A percentile compares a stretch with the other conserved stretches of the same genome.
Conservation (phyloP, 64 coral and sea anemone species). For the Dendronephthya gigantea region DNA sequence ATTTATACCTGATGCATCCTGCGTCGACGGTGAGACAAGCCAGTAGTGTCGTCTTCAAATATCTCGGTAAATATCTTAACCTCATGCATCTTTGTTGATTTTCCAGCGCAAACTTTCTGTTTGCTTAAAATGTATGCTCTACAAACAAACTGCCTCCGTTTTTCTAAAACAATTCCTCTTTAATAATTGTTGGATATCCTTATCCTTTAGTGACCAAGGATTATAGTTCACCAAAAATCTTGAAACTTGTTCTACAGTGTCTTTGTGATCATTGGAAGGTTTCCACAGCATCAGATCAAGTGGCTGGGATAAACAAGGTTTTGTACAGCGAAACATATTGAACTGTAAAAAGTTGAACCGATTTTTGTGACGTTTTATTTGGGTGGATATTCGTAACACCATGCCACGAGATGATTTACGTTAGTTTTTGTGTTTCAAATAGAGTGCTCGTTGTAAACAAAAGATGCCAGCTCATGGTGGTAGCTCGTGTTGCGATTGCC, state of each 20-base stretch:
- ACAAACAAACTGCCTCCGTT: background rate
- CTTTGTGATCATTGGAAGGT: conserved; percentile 71
- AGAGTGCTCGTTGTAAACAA: background rate
- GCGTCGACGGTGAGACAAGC: conserved; percentile 90
- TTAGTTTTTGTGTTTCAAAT: background rate
- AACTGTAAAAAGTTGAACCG: no score
- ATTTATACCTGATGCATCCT: conserved; percentile 94
- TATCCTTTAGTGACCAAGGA: conserved; percentile 76
- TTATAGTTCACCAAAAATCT: conserved; percentile 61
- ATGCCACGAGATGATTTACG: no score
- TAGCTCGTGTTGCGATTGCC: background rate
- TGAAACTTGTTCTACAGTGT: conserved; percentile 89
- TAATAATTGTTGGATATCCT: background rate
- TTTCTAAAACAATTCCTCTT: background rate
- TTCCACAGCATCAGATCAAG: conserved; percentile 5
- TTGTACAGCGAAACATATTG: no score
- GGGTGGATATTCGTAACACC: no score
- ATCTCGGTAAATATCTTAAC: conserved; percentile 36
- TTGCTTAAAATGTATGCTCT: background rate
- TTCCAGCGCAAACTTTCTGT: no score
- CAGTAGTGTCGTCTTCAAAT: conserved; percentile 86
- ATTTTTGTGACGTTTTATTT: no score
- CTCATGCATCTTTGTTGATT: background rate
- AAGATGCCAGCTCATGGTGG: background rate
- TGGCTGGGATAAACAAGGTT: background rate